phyloP scores from a whole-genome alignment of 1,140 invertebrate genomes.

The Pogonus chalceus region DNA sequence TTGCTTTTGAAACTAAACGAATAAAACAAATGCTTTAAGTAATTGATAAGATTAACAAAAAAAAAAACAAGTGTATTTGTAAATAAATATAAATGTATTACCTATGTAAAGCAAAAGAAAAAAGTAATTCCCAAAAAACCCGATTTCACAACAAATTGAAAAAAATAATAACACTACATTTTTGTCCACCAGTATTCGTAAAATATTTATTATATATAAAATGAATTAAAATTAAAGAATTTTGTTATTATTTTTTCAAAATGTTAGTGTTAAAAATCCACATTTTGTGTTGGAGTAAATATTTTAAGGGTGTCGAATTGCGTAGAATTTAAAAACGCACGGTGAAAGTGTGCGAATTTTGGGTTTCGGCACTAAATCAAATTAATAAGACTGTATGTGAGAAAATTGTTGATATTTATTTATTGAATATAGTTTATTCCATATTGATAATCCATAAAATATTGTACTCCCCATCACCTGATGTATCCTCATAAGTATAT shows the following conservation, averaged over 20 bases:
- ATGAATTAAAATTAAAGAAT: no score
- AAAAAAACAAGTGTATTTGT: conserved; percentile 7
- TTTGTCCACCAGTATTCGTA: background rate
- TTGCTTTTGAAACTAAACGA: conserved; percentile 4
- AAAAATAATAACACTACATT: background rate
- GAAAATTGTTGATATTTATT: background rate
- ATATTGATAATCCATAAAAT: background rate
- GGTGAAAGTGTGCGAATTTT: background rate
- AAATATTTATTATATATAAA: background rate
- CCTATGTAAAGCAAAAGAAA: background rate
- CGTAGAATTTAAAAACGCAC: background rate
- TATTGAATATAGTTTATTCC: background rate
- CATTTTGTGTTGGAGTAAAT: conserved; percentile 1
- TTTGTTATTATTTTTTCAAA: no score
- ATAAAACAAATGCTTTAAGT: conserved; percentile 7
- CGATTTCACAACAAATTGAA: no score
- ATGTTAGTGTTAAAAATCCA: no score
- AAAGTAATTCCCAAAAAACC: no score
- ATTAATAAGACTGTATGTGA: background rate
- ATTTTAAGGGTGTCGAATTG: background rate
- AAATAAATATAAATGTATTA: conserved; percentile 8
- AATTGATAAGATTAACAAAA: background rate
- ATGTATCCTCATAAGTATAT: background rate
- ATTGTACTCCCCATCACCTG: conserved; percentile 1
- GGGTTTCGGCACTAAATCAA: background rate